Evolutionary conservation across 2,113 vertebrate species (phyloP).

Genomic region (Synodontis membranacea): DNA sequence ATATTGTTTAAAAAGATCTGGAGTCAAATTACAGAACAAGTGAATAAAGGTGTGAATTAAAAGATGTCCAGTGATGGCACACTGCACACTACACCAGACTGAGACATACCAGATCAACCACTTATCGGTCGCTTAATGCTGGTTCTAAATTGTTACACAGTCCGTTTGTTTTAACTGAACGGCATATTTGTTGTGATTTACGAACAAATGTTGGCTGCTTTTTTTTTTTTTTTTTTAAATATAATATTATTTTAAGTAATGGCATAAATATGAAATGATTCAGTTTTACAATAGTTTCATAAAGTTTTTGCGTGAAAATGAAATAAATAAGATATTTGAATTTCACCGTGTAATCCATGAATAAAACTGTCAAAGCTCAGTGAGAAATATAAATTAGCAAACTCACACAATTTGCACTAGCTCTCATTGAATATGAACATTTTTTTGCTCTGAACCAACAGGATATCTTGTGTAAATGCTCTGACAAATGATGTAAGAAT

Average conservation of each 20-base stretch:
- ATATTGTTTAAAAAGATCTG: neutral
- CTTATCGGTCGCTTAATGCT: neutral
- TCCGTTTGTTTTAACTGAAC: neutral
- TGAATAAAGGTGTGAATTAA: neutral
- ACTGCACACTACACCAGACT: neutral
- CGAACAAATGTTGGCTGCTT: neutral
- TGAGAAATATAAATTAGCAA: neutral
- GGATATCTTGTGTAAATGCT: neutral
- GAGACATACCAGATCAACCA: neutral
- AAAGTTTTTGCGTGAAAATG: neutral
- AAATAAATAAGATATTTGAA: neutral
- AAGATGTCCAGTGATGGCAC: neutral
- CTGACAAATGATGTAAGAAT: neutral
- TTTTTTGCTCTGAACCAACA: neutral
- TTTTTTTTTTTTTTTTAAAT: neutral
- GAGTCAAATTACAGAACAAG: neutral
- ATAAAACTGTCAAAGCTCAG: neutral
- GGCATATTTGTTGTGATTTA: too few relatives aligned
- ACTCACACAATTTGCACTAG: neutral
- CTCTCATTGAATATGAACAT: neutral
- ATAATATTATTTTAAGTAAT: neutral
- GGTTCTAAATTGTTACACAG: neutral
- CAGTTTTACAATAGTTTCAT: neutral
- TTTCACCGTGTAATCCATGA: neutral
- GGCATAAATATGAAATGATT: neutral